Evolutionary conservation across 2,888 invertebrate genomes (phyloP), one percentile per base, ranked within the genome.

Genomic region (Poecilobothrus nobilitatus): DNA sequence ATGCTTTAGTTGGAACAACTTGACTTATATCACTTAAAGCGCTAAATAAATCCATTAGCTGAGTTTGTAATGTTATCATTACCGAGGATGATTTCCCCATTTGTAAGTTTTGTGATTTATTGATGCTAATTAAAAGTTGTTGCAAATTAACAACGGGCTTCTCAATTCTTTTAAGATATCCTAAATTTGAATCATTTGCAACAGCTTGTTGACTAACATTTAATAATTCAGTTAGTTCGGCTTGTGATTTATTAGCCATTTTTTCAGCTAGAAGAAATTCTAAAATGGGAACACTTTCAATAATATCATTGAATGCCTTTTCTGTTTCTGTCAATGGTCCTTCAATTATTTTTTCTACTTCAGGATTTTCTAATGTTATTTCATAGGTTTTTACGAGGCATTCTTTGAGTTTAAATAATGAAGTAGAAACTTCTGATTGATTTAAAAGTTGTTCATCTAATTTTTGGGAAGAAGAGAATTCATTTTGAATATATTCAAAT

Each of bases 201-300:
- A 27, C 64, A 9, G 65, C 9, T 8, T 72, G 63, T 8, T 67
- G 68, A 27, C 73, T 74, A 6, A 70, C 68, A 5, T 44, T 9
- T 22, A 73, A 69, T 5, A 78, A 75, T 41, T 80, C 73, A 4
- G 75, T 73, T 3, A 75, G 75, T 37, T 74, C 75, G 22, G 74
- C 76, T 41, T 76, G 76, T 2, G 77, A 74, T 70, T 84, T 80
- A 6, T 77, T 72, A 68, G 79, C 78, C 73, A 82, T 80, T 68
- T 83, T 83, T 65, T 78, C 74, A n/a, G 84, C 82, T 67, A 86
- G 76, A 62, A 85, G 77, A 22, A 76, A 79, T 76, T 74, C 85
- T 71, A 72, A 80, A 76, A 72, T 79, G 0, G 81, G 80, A 65
- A 80, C 71, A 0, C 77, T 76, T 3, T 78, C 74, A 21, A 81